Evolutionary conservation across 2,888 invertebrate species (phyloP).

Genomic region (Leucoptera coffeella): DNA sequence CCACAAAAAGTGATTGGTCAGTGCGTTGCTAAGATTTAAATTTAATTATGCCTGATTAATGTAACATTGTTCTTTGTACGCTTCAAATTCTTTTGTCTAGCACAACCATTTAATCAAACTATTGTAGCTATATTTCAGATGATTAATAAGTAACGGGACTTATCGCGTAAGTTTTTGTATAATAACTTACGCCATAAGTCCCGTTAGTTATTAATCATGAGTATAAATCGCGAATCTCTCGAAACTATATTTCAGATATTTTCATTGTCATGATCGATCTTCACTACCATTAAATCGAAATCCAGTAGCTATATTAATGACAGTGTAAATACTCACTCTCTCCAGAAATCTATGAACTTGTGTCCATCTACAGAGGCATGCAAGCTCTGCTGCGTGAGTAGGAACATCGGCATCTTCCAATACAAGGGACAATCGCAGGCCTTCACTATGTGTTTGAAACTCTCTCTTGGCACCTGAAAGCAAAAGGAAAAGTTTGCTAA

Average conservation of each 20-base stretch:
- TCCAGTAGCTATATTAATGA: neutral
- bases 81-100: no score
- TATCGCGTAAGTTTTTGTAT: no score
- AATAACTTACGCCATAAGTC: no score
- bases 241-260: conserved; percentile 1
- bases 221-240: no score
- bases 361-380: conserved; percentile 70
- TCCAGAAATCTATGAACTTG: conserved; percentile 87
- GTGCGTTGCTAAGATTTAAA: no score
- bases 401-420: conserved; percentile 95
- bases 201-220: no score
- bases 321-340: conserved; percentile 63
- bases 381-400: conserved; percentile 72
- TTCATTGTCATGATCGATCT: neutral
- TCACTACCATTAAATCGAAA: conserved; percentile 3
- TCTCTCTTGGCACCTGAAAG: conserved; percentile 52
- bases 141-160: no score
- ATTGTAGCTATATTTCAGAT: conserved; percentile 1
- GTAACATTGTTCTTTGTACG: no score
- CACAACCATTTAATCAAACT: no score
- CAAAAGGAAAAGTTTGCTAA: no score
- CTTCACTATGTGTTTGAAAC: conserved; percentile 65
- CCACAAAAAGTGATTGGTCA: no score
- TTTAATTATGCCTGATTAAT: no score
- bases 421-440: conserved; percentile 90